Percentiles rank a stretch among this genome's conserved stretches.
phyloP scores from a whole-genome alignment of 2,113 vertebrate species.

The Ophiodon elongatus region DNA sequence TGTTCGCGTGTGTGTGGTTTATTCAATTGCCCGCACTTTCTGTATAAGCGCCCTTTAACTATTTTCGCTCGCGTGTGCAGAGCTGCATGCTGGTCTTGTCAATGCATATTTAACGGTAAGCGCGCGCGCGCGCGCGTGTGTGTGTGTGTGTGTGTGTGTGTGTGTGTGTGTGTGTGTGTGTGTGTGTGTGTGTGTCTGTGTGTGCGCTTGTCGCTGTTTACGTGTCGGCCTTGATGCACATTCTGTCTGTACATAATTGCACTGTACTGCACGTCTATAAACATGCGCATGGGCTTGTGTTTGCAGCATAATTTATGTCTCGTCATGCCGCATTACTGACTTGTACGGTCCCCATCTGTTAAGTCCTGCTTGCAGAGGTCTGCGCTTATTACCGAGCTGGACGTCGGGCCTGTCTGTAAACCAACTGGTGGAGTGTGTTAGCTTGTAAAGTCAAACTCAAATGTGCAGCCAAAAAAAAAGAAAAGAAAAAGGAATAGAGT shows the following conservation, averaged over 20 bases:
- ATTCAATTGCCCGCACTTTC: neutral
- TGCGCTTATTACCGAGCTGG: neutral
- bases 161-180: conserved; percentile 30
- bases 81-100: conserved; percentile 63
- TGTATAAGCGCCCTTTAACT: conserved; percentile 55
- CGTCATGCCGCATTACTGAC: neutral
- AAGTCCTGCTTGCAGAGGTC: neutral
- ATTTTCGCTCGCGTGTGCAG: conserved; percentile 69
- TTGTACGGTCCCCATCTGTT: neutral
- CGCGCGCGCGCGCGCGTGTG: no score
- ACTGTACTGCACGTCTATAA: neutral
- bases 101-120: neutral
- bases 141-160: conserved; percentile 15
- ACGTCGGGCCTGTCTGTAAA: conserved; percentile 1
- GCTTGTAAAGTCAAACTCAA: neutral
- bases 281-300: conserved; percentile 12
- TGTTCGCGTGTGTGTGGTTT: conserved; percentile 13
- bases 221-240: conserved; percentile 3
- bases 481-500: neutral
- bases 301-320: neutral
- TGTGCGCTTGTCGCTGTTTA: conserved; percentile 23
- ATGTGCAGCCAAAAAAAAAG: neutral
- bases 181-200: conserved; percentile 14
- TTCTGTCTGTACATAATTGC: conserved; percentile 6
- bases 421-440: neutral